These are phyloP conservation scores for Cydia amplana DNA, from an alignment of 1,140 invertebrate species.

Conservation along the genomic window DNA sequence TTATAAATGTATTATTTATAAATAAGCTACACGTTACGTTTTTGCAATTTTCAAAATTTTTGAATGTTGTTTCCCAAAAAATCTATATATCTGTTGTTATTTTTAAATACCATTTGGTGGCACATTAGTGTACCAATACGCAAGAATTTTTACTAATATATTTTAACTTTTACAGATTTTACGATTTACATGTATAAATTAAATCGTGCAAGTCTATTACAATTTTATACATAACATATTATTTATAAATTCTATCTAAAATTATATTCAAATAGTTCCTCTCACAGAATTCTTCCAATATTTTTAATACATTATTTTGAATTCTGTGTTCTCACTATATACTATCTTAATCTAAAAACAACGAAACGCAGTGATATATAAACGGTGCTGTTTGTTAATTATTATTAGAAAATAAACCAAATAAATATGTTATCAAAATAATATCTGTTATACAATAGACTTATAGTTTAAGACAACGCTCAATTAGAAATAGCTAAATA, in stretches of 20 bases:
- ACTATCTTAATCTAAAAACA: conserved; percentile 40
- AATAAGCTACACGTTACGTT: conserved; percentile 16
- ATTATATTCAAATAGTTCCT: not conserved
- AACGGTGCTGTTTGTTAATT: conserved; percentile 61
- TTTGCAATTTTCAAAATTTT: not conserved
- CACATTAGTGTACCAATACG: not conserved
- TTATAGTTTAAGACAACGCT: conserved; percentile 61
- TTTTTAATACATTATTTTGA: not conserved
- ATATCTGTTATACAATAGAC: conserved; percentile 40
- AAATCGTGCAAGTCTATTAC: not conserved
- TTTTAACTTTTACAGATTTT: not conserved
- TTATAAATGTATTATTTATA: conserved; percentile 22
- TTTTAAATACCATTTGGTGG: not conserved
- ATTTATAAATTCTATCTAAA: not conserved
- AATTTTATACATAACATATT: not conserved
- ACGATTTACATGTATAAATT: not conserved
- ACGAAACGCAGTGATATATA: conserved; percentile 60
- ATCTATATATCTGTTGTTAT: not conserved
- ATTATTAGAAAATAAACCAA: conserved; percentile 66
- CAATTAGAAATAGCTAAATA: conserved; percentile 54
- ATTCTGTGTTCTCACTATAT: conserved; percentile 26
- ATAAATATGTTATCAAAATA: conserved; percentile 53
- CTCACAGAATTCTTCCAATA: not conserved
- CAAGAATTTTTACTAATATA: not conserved
- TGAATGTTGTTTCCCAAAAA: conserved; percentile 12